Conservation (phyloP, 2,888 invertebrate species). For the Ceriagrion tenellum region DNA sequence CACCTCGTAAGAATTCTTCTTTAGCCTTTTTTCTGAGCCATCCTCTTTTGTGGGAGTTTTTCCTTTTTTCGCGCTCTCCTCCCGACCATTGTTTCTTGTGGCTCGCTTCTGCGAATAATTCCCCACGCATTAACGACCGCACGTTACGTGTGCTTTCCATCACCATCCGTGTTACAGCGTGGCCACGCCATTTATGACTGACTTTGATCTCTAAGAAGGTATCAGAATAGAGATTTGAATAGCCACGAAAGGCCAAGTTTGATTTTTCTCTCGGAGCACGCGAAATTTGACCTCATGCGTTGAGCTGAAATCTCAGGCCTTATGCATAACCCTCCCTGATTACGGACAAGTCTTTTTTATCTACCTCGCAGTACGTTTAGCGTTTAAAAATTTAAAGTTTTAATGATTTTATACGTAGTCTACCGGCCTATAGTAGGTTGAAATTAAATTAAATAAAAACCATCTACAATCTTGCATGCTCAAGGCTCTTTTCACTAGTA, state of each 20-base stretch:
- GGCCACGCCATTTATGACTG: conserved; percentile 6
- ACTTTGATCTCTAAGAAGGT: not conserved
- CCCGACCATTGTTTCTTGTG: not conserved
- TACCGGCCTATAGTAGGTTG: too few relatives aligned
- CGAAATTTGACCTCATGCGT: not conserved
- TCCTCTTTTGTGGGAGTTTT: not conserved
- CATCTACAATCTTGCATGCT: too few relatives aligned
- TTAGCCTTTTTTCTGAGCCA: not conserved
- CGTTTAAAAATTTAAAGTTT: too few relatives aligned
- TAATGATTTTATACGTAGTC: too few relatives aligned
- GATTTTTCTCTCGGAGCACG: not conserved
- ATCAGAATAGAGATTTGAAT: not conserved
- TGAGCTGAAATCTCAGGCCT: not conserved
- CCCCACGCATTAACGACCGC: not conserved
- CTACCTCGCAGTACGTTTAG: too few relatives aligned
- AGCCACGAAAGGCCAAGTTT: not conserved
- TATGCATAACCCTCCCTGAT: too few relatives aligned
- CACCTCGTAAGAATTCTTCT: conserved; percentile 3
- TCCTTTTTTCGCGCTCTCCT: not conserved
- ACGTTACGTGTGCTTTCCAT: conserved; percentile 22
- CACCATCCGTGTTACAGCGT: conserved; percentile 8
- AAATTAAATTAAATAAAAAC: too few relatives aligned
- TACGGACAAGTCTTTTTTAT: too few relatives aligned
- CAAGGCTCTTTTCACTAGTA: too few relatives aligned
- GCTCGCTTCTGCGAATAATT: conserved; percentile 39